Percentiles rank a stretch among this genome's conserved stretches.
phyloP scores from a whole-genome alignment of 1,140 invertebrate species.

The Pteromalus puparum region DNA sequence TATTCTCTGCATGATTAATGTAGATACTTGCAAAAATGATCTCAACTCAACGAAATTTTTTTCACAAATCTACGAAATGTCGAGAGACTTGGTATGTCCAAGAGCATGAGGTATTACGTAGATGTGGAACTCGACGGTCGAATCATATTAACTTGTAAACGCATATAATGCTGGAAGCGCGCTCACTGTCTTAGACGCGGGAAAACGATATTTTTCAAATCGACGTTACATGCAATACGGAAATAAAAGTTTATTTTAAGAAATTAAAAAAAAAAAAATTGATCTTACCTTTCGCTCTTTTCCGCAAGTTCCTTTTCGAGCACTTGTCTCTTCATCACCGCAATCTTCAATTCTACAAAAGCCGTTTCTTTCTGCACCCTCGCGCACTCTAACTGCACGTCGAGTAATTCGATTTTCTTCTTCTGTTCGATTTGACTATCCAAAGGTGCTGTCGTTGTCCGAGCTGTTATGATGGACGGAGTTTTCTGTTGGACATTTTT shows the following conservation, averaged over 20 bases:
- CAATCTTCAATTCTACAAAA: not conserved
- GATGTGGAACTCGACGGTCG: not conserved
- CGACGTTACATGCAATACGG: too few relatives aligned
- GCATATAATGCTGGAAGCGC: not conserved
- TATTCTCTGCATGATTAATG: slow-evolving; percentile 64
- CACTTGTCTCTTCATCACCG: not conserved
- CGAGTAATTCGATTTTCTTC: slow-evolving; percentile 57
- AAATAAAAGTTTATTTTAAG: not conserved
- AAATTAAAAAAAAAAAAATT: not conserved
- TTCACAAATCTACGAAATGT: not conserved
- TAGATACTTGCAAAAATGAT: not conserved
- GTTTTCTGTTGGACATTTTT: not conserved
- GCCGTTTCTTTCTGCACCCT: slow-evolving; percentile 46
- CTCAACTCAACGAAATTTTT: not conserved
- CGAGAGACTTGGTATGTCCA: not conserved
- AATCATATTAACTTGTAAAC: too few relatives aligned
- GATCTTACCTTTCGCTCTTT: not conserved
- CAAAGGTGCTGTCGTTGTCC: not conserved
- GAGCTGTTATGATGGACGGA: not conserved
- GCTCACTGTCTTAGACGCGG: not conserved
- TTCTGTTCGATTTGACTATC: slow-evolving; percentile 56
- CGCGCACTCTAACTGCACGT: slow-evolving; percentile 57
- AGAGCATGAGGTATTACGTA: not conserved
- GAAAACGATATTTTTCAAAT: not conserved
- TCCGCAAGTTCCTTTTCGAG: not conserved